Evolutionary conservation across 2,797 vertebrate genomes (phyloP).

Genomic region (Ambastaia sidthimunki): DNA sequence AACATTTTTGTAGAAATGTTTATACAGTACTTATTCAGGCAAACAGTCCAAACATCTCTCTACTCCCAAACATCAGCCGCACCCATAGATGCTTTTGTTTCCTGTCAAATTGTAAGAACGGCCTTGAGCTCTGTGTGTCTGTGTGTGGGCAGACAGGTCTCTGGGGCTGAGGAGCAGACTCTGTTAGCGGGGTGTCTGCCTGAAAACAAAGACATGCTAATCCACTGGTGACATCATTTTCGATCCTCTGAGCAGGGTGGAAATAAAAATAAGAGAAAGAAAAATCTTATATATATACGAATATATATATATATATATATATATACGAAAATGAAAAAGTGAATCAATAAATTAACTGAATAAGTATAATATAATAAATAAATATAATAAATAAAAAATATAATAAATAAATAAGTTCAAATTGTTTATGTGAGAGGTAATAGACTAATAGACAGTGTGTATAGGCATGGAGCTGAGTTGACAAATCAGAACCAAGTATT

Average conservation of each 20-base stretch:
- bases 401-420: too few species aligned
- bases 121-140: slow-evolving; percentile 23
- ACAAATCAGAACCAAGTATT: too few species aligned
- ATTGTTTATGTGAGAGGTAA: too few species aligned
- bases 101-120: slow-evolving; percentile 49
- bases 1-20: slow-evolving; percentile 43
- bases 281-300: not conserved
- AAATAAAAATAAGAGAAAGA: slow-evolving; percentile 24
- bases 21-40: slow-evolving; percentile 38
- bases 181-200: slow-evolving; percentile 1
- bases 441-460: too few species aligned
- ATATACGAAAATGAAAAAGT: too few species aligned
- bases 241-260: slow-evolving; percentile 3
- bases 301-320: too few species aligned
- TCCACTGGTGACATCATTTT: slow-evolving; percentile 41
- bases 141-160: slow-evolving; percentile 31
- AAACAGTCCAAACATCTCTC: slow-evolving; percentile 38
- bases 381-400: too few species aligned
- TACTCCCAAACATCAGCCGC: slow-evolving; percentile 52
- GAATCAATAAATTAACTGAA: too few species aligned
- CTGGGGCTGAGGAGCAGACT: not conserved
- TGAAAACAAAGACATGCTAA: slow-evolving; percentile 35
- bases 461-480: too few species aligned
- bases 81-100: slow-evolving; percentile 68
- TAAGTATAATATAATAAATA: too few species aligned